Evolutionary conservation across 37 sponge, comb jelly and placozoan genomes (phyloP).

Genomic region (Aphrocallistes beatrix): DNA sequence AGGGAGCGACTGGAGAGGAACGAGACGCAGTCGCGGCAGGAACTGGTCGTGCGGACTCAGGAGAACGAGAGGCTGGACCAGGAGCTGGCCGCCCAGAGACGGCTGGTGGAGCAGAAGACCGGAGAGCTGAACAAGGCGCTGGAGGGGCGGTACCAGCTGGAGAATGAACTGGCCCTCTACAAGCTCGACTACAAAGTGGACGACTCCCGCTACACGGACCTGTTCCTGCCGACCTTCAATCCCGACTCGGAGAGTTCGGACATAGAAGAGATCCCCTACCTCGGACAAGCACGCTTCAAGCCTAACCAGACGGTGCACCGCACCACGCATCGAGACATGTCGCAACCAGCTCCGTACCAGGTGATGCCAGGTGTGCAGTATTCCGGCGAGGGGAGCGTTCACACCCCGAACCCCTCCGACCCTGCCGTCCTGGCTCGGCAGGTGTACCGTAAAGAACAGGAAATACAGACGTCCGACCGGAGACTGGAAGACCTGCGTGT

Average conservation of each 20-base stretch:
- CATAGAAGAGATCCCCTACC: constrained; percentile 5
- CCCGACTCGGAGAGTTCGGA: background rate
- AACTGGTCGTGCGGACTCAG: background rate
- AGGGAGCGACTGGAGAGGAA: background rate
- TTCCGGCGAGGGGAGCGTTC: background rate
- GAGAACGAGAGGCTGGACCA: background rate
- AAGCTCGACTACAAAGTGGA: background rate
- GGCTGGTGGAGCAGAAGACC: constrained; percentile 4
- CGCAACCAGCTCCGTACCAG: background rate
- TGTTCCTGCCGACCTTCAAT: background rate
- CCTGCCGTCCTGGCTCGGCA: background rate
- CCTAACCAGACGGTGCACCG: background rate
- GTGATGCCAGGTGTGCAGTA: background rate
- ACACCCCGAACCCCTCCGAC: background rate
- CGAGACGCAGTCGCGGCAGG: background rate
- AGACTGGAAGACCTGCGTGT: background rate
- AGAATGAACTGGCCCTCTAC: background rate
- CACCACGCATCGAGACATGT: background rate
- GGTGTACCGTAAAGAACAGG: background rate
- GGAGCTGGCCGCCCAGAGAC: background rate
- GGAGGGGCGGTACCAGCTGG: background rate
- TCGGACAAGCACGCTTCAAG: background rate
- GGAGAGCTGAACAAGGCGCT: background rate
- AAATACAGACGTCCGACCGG: background rate
- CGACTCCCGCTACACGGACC: background rate